These are phyloP conservation scores for Cyprinodon variegatus DNA, from an alignment of 2,113 vertebrate genomes.

Conservation along the genomic window DNA sequence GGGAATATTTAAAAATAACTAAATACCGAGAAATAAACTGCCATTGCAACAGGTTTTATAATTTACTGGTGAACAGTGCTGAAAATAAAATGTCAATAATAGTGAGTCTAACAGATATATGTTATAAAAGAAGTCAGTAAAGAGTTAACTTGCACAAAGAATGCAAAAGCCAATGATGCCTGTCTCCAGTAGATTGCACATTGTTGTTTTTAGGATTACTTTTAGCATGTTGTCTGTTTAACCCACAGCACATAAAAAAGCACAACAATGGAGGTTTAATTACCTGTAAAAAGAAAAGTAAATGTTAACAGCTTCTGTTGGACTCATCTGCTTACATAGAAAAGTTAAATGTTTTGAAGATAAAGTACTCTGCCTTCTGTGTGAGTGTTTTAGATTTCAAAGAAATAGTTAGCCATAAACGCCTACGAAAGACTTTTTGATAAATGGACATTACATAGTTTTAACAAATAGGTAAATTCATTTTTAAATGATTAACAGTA, in stretches of 20 bases:
- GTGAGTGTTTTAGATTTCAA: background rate
- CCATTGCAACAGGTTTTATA: background rate
- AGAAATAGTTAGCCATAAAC: background rate
- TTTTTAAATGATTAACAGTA: no score
- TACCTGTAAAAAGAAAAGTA: conserved; percentile 3
- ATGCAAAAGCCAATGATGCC: conserved; percentile 18
- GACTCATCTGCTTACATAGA: background rate
- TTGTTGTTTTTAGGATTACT: conserved; percentile 40
- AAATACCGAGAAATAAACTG: background rate
- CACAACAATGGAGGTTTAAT: conserved; percentile 14
- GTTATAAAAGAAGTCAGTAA: background rate
- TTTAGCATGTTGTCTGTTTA: conserved; percentile 34
- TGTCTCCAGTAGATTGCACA: conserved; percentile 6
- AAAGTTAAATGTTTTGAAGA: background rate
- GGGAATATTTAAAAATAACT: background rate
- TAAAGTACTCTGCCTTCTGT: background rate
- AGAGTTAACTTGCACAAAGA: conserved; percentile 8
- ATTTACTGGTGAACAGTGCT: background rate
- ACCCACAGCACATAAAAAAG: conserved; percentile 18
- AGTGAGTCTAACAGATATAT: background rate
- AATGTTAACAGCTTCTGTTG: background rate
- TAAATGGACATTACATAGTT: background rate
- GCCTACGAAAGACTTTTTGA: background rate
- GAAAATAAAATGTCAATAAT: no score
- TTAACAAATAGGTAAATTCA: no score